These are phyloP conservation scores for Cassiopea xamachana DNA, from an alignment of 30 jellyfish, hydroid and myxozoan genomes.

Conservation along the genomic window DNA sequence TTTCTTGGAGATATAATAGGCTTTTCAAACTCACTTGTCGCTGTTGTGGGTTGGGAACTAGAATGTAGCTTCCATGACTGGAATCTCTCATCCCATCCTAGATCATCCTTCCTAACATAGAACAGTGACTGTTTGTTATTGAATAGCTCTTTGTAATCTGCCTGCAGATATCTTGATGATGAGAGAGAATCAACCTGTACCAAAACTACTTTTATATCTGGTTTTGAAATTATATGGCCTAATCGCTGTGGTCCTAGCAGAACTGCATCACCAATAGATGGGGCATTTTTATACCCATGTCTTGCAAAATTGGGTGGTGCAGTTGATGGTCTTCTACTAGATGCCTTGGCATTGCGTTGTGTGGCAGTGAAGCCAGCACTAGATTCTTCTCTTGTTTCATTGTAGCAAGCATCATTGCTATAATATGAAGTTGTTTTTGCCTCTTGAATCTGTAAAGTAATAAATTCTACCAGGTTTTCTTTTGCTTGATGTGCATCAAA, in stretches of 20 bases:
- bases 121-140: slow-evolving; percentile 13
- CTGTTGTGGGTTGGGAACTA: neutral
- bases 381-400: neutral
- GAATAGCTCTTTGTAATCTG: slow-evolving; percentile 5
- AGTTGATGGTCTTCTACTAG: slow-evolving; percentile 42
- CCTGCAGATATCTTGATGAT: slow-evolving; percentile 27
- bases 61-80: slow-evolving; percentile 20
- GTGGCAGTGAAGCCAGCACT: neutral
- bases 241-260: slow-evolving; percentile 54
- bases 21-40: neutral
- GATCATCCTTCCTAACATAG: slow-evolving; percentile 39
- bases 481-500: neutral
- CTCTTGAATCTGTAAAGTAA: slow-evolving; percentile 22
- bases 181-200: slow-evolving; percentile 50
- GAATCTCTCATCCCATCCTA: slow-evolving; percentile 41
- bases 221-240: slow-evolving; percentile 61
- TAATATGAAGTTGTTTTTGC: slow-evolving; percentile 7
- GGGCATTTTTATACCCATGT: neutral
- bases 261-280: slow-evolving; percentile 52
- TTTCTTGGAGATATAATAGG: neutral
- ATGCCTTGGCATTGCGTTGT: neutral
- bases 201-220: slow-evolving; percentile 43
- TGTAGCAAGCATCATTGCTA: neutral
- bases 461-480: slow-evolving; percentile 18
- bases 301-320: slow-evolving; percentile 35